Base-by-base conservation (phyloP, 2,888 invertebrate species). In the Drosophila rubida region DNA sequence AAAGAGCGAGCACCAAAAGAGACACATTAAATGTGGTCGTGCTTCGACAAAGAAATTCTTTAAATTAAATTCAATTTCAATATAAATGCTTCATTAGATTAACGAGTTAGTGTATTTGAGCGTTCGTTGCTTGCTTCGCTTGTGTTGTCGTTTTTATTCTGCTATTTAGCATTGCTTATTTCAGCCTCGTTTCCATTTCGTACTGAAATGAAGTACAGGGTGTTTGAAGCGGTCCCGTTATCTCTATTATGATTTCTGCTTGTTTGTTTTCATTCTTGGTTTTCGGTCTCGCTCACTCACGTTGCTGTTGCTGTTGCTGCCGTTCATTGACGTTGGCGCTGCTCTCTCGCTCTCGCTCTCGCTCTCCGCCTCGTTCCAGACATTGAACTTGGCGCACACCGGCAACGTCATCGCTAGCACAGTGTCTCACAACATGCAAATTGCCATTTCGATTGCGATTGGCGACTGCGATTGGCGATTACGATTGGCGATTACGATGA, bases 311-410 rank as follows among this genome's bases (percentile, higher is more conserved):
- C 9, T 42, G 27, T 16, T 19, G 30, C 32, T 32, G 32, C 7
- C 39, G 35, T 41, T 27, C 54, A 16, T 30, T 45, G 30, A 25
- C 42, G 48, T 54, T 57, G 19, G 23, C 57, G 23, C 61, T 23
- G 11, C 54, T 68, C 55, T 51, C 53, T 45, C 49, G 44, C 11
- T 73, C 39, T 49, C 19, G 39, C 49, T 42, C 13, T 13, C 13
- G 16, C 27, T 13, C 44, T 23, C 44, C 23, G 51, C 22, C 32
- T 49, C 42, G 59, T 69, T 70, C 75, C 78, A 81, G 81, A 75
- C 87, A 81, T 81, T 81, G 87, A 81, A 87, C 81, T 87, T 81
- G 81, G 70, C 64, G 49, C 39, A 35, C 22, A 27, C 16, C 50
- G 65, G 30, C 75, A 70, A 58, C 75, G 65, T 57, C 64, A 65